Conservation (phyloP, 1,140 invertebrate genomes). For the Pseudomyrmex gracilis region DNA sequence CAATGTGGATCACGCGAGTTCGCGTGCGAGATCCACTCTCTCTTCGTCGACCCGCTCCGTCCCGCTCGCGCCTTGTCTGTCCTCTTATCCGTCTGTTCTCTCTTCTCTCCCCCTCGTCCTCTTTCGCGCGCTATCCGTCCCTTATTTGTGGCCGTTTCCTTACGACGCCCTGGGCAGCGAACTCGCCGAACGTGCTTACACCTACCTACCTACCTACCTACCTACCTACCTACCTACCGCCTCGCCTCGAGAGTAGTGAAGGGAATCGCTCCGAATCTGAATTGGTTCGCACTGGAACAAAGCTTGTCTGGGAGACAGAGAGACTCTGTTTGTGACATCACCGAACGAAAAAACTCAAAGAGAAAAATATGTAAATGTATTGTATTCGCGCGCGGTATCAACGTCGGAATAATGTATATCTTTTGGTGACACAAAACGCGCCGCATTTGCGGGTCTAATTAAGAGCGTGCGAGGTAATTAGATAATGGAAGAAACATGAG, state of each 20-base stretch:
- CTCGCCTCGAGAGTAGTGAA: slow-evolving; percentile 27
- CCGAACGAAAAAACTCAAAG: no score
- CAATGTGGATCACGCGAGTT: slow-evolving; percentile 79
- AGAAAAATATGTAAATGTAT: no score
- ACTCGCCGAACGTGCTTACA: slow-evolving; percentile 47
- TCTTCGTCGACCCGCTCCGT: slow-evolving; percentile 17
- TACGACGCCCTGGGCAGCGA: slow-evolving; percentile 45
- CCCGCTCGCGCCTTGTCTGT: slow-evolving; percentile 37
- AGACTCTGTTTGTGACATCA: no score
- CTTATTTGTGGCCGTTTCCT: slow-evolving; percentile 43
- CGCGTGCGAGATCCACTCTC: slow-evolving; percentile 76
- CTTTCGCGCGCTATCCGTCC: neutral
- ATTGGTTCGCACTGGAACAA: slow-evolving; percentile 45
- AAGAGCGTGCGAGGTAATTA: no score
- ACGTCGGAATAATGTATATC: no score
- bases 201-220: slow-evolving; percentile 23
- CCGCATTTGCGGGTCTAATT: no score
- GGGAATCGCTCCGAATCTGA: slow-evolving; percentile 42
- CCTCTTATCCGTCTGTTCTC: slow-evolving; percentile 32
- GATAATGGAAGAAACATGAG: no score
- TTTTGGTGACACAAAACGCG: no score
- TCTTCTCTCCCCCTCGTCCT: no score
- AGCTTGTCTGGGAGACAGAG: neutral
- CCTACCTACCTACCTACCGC: slow-evolving; percentile 14
- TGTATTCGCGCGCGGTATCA: no score